phyloP scores from a whole-genome alignment of 2,888 invertebrate species.

The Ischnus inquisitorius region DNA sequence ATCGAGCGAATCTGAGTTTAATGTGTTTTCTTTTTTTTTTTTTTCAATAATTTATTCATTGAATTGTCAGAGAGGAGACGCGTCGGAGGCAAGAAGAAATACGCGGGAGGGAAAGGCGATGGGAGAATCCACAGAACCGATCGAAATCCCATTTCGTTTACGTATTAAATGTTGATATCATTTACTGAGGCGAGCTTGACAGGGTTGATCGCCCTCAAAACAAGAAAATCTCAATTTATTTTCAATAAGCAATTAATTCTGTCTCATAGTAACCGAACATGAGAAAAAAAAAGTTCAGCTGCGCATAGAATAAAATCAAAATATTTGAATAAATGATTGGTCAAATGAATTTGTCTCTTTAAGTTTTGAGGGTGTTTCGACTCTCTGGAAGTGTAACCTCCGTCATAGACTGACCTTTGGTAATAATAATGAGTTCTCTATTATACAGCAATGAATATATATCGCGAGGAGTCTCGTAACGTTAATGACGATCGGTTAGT shows the following conservation, averaged over 20 bases:
- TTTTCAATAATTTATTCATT: conserved; percentile 34
- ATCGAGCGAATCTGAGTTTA: conserved; percentile 67
- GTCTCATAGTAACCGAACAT: too few relatives aligned
- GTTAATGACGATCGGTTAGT: conserved; percentile 35
- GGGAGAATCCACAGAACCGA: conserved; percentile 16
- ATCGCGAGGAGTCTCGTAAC: background rate
- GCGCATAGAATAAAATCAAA: too few relatives aligned
- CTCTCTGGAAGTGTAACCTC: background rate
- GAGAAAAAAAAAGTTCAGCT: too few relatives aligned
- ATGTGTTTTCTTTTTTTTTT: conserved; percentile 2
- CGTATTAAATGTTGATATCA: conserved; percentile 18
- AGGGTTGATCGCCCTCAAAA: background rate
- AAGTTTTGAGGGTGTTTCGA: conserved; percentile 4
- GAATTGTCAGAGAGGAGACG: conserved; percentile 53
- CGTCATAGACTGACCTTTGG: background rate
- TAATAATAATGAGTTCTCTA: conserved; percentile 10
- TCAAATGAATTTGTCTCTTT: conserved; percentile 3
- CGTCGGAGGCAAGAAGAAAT: conserved; percentile 21
- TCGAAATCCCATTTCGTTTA: conserved; percentile 25
- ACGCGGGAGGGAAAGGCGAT: conserved; percentile 16
- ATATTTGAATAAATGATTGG: too few relatives aligned
- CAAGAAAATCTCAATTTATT: background rate
- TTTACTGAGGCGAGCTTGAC: background rate
- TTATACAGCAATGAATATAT: conserved; percentile 10
- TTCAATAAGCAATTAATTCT: too few relatives aligned